Conservation (phyloP, 2,113 vertebrate species). For the Pogona vitticeps region DNA sequence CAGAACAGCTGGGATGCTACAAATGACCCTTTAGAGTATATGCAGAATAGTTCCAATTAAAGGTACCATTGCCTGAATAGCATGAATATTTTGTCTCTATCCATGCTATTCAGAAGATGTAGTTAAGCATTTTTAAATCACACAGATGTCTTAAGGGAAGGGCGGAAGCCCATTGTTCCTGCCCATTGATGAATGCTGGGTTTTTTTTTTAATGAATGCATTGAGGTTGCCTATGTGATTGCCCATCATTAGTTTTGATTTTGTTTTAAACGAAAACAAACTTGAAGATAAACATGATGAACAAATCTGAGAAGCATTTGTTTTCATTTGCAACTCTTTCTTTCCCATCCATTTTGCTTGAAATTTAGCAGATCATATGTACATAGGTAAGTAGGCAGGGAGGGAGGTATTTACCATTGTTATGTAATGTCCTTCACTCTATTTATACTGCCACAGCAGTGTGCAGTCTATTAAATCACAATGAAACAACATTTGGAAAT, state of each 20-base stretch:
- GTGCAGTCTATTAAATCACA: neutral
- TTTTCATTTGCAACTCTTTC: neutral
- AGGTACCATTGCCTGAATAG: neutral
- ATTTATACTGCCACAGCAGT: neutral
- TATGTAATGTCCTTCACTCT: neutral
- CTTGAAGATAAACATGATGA: neutral
- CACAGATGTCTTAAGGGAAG: neutral
- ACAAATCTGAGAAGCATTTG: neutral
- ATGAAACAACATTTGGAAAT: neutral
- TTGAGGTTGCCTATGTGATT: too few relatives aligned
- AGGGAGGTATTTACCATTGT: too few relatives aligned
- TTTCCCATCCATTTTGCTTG: neutral
- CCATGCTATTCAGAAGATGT: neutral
- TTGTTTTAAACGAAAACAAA: neutral
- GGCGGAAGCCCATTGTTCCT: neutral
- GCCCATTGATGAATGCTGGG: too few relatives aligned
- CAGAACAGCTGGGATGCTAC: constrained; percentile 1
- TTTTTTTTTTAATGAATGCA: neutral
- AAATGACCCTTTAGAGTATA: constrained; percentile 11
- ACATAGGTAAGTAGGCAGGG: too few relatives aligned
- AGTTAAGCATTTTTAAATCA: neutral
- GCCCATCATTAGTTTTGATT: neutral
- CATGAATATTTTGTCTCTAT: neutral
- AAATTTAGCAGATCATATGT: neutral
- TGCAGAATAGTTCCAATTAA: neutral